These are phyloP conservation scores for Argynnis bischoffii DNA, from an alignment of 2,888 invertebrate species.

Conservation along the genomic window DNA sequence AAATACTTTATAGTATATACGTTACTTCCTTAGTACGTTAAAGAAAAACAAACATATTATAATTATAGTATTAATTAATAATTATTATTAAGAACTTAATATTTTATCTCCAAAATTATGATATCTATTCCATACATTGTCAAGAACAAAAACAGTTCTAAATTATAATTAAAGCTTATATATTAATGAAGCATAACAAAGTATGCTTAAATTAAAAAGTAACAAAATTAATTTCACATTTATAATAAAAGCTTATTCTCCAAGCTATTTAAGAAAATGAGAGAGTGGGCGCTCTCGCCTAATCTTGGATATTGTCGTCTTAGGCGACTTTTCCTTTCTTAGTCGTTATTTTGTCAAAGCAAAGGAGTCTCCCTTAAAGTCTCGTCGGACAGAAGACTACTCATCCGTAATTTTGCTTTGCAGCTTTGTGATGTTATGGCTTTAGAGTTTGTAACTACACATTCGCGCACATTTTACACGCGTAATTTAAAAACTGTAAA, in stretches of 20 bases:
- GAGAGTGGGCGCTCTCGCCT: conserved; percentile 13
- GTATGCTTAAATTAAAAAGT: neutral
- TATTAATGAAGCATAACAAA: neutral
- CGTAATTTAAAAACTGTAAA: neutral
- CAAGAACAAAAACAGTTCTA: no score
- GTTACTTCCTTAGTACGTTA: no score
- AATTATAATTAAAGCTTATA: neutral
- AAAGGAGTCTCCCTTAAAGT: conserved; percentile 15
- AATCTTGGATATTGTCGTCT: conserved; percentile 23
- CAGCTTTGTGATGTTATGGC: conserved; percentile 5
- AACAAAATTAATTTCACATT: conserved; percentile 7
- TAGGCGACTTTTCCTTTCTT: conserved; percentile 21
- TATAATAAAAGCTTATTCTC: conserved; percentile 3
- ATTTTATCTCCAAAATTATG: no score
- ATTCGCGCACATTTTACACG: neutral
- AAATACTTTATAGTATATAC: no score
- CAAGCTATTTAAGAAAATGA: conserved; percentile 20
- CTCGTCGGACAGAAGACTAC: conserved; percentile 16
- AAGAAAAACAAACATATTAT: no score
- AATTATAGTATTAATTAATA: no score
- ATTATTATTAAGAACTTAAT: no score
- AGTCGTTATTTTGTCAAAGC: conserved; percentile 24
- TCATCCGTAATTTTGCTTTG: conserved; percentile 19
- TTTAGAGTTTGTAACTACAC: neutral
- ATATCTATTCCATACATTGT: no score